Evolutionary conservation across 2,797 vertebrate genomes (phyloP).

Genomic region (Sebastes minor): DNA sequence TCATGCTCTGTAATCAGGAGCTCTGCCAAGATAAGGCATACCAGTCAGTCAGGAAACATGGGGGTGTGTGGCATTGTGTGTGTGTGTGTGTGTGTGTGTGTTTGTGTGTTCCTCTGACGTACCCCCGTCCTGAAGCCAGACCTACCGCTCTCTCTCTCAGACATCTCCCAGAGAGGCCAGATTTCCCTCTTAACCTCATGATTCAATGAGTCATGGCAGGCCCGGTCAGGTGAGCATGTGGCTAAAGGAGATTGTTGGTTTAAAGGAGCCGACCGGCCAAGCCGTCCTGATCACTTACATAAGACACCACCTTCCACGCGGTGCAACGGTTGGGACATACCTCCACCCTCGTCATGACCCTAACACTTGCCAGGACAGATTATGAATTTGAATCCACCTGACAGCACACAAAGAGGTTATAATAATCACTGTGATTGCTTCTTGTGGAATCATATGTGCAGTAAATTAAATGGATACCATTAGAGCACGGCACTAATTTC

Average conservation of each 20-base stretch:
- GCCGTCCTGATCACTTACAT: constrained; percentile 62
- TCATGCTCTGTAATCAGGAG: constrained; percentile 47
- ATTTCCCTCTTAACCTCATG: constrained; percentile 50
- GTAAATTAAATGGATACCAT: neutral
- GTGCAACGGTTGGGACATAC: constrained; percentile 51
- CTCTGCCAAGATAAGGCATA: constrained; percentile 60
- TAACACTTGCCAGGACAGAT: constrained; percentile 40
- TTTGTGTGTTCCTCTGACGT: constrained; percentile 35
- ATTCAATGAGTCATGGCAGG: constrained; percentile 51
- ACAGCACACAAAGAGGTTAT: constrained; percentile 19
- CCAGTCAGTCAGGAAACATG: constrained; percentile 73
- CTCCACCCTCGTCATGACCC: constrained; percentile 39
- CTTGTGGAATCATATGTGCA: constrained; percentile 3
- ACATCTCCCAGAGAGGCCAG: constrained; percentile 36
- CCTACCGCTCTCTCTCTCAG: constrained; percentile 26
- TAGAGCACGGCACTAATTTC: neutral
- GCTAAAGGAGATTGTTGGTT: constrained; percentile 41
- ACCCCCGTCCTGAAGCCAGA: constrained; percentile 38
- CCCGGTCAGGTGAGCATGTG: constrained; percentile 57
- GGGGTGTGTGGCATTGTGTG: constrained; percentile 19
- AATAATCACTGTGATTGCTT: constrained; percentile 16
- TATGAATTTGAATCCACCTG: constrained; percentile 61
- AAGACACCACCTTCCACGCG: constrained; percentile 38
- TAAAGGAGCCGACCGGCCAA: constrained; percentile 18
- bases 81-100: constrained; percentile 1